phyloP scores from a whole-genome alignment of 2,113 vertebrate species.

The Protobothrops flavoviridis region DNA sequence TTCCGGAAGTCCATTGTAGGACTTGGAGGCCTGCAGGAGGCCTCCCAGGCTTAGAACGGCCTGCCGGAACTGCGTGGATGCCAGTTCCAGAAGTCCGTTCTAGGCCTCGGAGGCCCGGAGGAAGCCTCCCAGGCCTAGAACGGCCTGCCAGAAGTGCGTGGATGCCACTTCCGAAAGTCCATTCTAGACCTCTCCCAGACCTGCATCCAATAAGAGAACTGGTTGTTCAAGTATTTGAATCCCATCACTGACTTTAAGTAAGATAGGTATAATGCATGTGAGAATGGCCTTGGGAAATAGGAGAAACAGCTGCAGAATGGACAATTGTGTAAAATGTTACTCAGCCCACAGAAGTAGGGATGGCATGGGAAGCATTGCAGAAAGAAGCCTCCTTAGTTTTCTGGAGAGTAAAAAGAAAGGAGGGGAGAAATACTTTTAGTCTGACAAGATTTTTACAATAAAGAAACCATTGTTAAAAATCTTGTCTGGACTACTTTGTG shows the following conservation, averaged over 20 bases:
- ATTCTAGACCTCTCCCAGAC: no score
- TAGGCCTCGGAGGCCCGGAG: no score
- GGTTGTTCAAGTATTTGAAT: no score
- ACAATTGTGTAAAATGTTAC: not conserved
- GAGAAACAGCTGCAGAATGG: not conserved
- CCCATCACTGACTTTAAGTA: not conserved
- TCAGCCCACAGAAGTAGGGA: not conserved
- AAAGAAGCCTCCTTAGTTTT: not conserved
- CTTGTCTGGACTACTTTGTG: not conserved
- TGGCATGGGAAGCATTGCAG: not conserved
- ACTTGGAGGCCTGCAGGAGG: no score
- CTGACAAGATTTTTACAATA: not conserved
- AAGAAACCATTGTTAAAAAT: not conserved
- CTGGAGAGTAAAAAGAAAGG: not conserved
- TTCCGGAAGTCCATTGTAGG: no score
- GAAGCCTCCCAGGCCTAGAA: no score
- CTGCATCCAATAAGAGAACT: no score
- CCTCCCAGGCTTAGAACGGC: no score
- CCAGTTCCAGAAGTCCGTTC: no score
- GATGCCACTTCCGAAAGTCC: no score
- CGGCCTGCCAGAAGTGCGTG: no score
- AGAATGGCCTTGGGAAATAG: not conserved
- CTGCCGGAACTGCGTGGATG: no score
- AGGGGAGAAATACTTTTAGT: not conserved
- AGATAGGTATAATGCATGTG: not conserved